These are phyloP conservation scores for Hoplostethus mediterraneus DNA, from an alignment of 2,797 vertebrate species.

Conservation along the genomic window DNA sequence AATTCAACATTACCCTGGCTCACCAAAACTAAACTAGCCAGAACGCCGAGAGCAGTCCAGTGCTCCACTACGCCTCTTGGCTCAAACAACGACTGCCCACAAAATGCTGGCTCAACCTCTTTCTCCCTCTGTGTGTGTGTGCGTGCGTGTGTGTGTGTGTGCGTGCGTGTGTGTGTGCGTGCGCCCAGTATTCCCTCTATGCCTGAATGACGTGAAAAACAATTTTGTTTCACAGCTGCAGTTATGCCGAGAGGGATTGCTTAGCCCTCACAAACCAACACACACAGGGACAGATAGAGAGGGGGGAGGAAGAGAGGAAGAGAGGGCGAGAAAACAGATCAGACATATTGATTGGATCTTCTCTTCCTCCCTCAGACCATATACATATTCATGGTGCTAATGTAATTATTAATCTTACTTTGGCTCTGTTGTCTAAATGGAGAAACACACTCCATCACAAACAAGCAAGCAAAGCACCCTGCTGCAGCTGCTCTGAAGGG, in stretches of 20 bases:
- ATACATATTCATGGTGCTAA: slow-evolving; percentile 71
- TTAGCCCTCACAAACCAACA: slow-evolving; percentile 54
- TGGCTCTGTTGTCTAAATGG: slow-evolving; percentile 59
- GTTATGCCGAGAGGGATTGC: slow-evolving; percentile 59
- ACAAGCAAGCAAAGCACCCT: slow-evolving; percentile 10
- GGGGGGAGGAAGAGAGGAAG: slow-evolving; percentile 1
- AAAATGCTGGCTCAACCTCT: slow-evolving; percentile 62
- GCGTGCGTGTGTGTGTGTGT: neutral
- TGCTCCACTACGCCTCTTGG: slow-evolving; percentile 49
- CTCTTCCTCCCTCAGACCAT: slow-evolving; percentile 43
- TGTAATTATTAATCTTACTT: slow-evolving; percentile 75
- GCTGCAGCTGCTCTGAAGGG: slow-evolving; percentile 22
- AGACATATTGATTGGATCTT: slow-evolving; percentile 63
- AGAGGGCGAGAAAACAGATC: slow-evolving; percentile 28
- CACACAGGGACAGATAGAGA: slow-evolving; percentile 35
- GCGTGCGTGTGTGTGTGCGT: neutral
- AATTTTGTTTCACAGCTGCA: slow-evolving; percentile 73
- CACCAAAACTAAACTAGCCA: slow-evolving; percentile 57
- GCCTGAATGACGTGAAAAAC: slow-evolving; percentile 74
- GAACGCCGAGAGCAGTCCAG: slow-evolving; percentile 54
- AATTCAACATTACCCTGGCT: slow-evolving; percentile 40
- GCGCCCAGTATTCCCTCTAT: slow-evolving; percentile 56
- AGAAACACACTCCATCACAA: slow-evolving; percentile 57
- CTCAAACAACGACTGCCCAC: slow-evolving; percentile 39
- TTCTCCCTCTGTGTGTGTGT: slow-evolving; percentile 42